phyloP scores from a whole-genome alignment of 2,888 invertebrate genomes.

The Caenorhabditis sp. region DNA sequence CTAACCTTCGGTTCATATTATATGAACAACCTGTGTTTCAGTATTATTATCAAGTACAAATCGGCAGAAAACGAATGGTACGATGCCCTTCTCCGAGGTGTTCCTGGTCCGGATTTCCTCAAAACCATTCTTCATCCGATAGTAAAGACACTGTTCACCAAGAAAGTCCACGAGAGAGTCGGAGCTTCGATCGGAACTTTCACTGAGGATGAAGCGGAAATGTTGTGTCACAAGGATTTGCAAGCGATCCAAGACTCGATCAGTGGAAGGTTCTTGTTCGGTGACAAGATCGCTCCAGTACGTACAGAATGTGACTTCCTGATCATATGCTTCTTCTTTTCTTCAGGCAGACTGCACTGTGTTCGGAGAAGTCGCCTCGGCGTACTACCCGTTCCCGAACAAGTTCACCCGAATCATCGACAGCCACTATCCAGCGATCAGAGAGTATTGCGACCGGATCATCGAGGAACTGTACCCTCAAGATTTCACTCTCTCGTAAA shows the following conservation, averaged over 20 bases:
- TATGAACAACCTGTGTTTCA: neutral
- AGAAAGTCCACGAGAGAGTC: constrained; percentile 28
- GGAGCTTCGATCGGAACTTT: constrained; percentile 40
- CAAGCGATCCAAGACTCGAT: constrained; percentile 93
- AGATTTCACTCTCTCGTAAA: constrained; percentile 35
- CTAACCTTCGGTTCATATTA: neutral
- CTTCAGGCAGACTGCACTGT: constrained; percentile 76
- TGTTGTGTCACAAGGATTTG: constrained; percentile 87
- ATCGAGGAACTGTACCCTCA: constrained; percentile 40
- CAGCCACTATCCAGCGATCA: constrained; percentile 34
- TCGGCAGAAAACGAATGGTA: constrained; percentile 25
- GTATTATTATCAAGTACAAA: constrained; percentile 37
- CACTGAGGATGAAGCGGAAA: constrained; percentile 53
- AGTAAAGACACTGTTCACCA: constrained; percentile 26
- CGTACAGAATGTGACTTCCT: constrained; percentile 84
- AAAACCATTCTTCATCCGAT: constrained; percentile 28
- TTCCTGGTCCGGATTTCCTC: constrained; percentile 25
- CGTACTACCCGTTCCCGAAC: constrained; percentile 66
- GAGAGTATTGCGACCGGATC: constrained; percentile 44
- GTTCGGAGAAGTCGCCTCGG: constrained; percentile 77
- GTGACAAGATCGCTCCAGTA: constrained; percentile 93
- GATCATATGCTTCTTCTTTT: neutral
- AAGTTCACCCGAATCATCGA: constrained; percentile 34
- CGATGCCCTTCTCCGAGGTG: constrained; percentile 13
- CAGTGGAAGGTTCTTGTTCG: constrained; percentile 95